Evolutionary conservation across 2,888 invertebrate species (phyloP).

Genomic region (Lycophotia porphyrea): DNA sequence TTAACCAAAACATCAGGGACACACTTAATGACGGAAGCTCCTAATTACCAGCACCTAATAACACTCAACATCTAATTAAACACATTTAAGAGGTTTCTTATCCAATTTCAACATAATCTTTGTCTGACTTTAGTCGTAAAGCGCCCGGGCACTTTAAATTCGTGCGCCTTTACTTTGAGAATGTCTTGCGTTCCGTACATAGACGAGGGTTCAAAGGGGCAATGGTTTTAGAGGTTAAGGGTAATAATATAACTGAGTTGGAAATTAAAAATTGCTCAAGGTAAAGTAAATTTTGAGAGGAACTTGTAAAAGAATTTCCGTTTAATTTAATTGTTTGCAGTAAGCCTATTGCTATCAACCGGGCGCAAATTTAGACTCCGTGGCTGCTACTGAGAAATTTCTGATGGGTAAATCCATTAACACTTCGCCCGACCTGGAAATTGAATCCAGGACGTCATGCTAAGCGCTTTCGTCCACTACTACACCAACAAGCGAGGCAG

Average conservation of each 20-base stretch:
- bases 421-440: too few species aligned
- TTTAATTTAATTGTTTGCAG: slow-evolving; percentile 2
- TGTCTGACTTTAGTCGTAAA: slow-evolving; percentile 53
- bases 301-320: not conserved
- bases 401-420: too few species aligned
- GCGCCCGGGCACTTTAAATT: slow-evolving; percentile 55
- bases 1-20: slow-evolving; percentile 12
- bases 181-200: slow-evolving; percentile 49
- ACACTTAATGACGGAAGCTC: slow-evolving; percentile 33
- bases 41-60: slow-evolving; percentile 54
- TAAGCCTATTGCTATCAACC: too few species aligned
- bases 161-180: slow-evolving; percentile 29
- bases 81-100: slow-evolving; percentile 40
- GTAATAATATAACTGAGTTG: slow-evolving; percentile 45
- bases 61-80: slow-evolving; percentile 54
- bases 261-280: slow-evolving; percentile 51
- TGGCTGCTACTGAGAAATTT: too few species aligned
- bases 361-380: too few species aligned
- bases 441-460: too few species aligned
- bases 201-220: slow-evolving; percentile 44
- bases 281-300: slow-evolving; percentile 6
- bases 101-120: slow-evolving; percentile 51
- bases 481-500: too few species aligned
- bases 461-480: too few species aligned
- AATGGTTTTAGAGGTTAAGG: slow-evolving; percentile 31